Conservation (phyloP, 2,888 invertebrate genomes). For the Masnerella sp. region DNA sequence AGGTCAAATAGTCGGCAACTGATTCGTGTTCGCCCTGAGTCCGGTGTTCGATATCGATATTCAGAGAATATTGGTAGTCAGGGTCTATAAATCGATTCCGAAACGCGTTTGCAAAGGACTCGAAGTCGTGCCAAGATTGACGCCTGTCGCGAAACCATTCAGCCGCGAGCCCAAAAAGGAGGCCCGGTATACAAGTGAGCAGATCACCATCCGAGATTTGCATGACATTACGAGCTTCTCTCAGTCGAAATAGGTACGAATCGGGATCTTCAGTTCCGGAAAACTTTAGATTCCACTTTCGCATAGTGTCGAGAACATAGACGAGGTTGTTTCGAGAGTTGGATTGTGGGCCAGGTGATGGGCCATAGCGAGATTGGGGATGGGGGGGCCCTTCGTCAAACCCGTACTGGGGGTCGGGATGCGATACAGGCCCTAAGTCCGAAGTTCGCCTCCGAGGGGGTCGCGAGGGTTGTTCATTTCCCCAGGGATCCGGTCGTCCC, state of each 20-base stretch:
- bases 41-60: neutral
- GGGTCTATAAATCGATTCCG: neutral
- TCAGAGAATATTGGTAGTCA: neutral
- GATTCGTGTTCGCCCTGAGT: slow-evolving; percentile 8
- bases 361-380: too few relatives aligned
- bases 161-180: slow-evolving; percentile 1
- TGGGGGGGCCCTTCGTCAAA: too few relatives aligned
- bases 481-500: too few relatives aligned
- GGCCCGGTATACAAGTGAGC: neutral
- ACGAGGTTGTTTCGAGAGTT: too few relatives aligned
- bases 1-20: slow-evolving; percentile 2
- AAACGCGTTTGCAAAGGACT: slow-evolving; percentile 4
- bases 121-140: neutral
- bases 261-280: slow-evolving; percentile 20
- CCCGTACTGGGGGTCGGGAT: too few relatives aligned
- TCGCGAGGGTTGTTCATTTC: too few relatives aligned
- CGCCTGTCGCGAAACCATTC: slow-evolving; percentile 21
- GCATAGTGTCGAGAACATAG: neutral
- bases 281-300: slow-evolving; percentile 1
- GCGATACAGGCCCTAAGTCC: too few relatives aligned
- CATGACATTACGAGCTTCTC: neutral
- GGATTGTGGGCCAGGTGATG: too few relatives aligned
- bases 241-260: neutral
- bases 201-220: neutral
- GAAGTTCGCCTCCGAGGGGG: too few relatives aligned